phyloP scores from a whole-genome alignment of 2,113 vertebrate genomes.

The Cheirogaleus medius region DNA sequence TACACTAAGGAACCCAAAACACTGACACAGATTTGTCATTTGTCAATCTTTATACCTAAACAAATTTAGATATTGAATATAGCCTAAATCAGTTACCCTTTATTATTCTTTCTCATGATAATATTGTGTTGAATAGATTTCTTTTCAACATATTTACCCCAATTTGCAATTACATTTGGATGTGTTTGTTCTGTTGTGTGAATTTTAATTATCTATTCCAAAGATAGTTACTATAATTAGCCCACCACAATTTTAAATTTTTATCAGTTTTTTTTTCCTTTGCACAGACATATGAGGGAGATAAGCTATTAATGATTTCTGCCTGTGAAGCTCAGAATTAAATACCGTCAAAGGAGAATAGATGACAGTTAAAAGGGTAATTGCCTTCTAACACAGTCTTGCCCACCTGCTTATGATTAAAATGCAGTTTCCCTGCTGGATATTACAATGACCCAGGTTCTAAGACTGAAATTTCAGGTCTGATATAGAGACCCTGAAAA shows the following conservation, averaged over 20 bases:
- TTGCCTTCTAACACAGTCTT: constrained; percentile 26
- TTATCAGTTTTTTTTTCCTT: constrained; percentile 59
- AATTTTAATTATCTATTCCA: constrained; percentile 73
- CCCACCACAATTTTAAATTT: constrained; percentile 59
- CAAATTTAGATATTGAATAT: constrained; percentile 30
- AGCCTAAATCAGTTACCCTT: constrained; percentile 31
- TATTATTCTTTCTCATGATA: constrained; percentile 35
- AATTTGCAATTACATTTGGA: constrained; percentile 61
- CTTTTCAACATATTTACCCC: constrained; percentile 39
- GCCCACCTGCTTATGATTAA: constrained; percentile 49
- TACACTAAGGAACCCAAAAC: constrained; percentile 8
- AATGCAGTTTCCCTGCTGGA: background rate
- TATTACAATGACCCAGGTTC: background rate
- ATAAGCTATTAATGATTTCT: constrained; percentile 68
- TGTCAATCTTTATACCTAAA: constrained; percentile 12
- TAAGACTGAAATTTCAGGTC: background rate
- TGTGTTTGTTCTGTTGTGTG: constrained; percentile 54
- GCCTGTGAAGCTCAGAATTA: constrained; percentile 49
- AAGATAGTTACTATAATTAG: constrained; percentile 58
- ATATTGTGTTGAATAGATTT: constrained; percentile 48
- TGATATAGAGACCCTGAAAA: background rate
- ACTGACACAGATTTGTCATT: constrained; percentile 32
- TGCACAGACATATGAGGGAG: constrained; percentile 52
- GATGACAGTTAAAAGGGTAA: constrained; percentile 40
- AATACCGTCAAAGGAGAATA: background rate